Evolutionary conservation across 2,797 vertebrate genomes (phyloP), one percentile per base, ranked within the genome.

Genomic region (Scyliorhinus canicula): DNA sequence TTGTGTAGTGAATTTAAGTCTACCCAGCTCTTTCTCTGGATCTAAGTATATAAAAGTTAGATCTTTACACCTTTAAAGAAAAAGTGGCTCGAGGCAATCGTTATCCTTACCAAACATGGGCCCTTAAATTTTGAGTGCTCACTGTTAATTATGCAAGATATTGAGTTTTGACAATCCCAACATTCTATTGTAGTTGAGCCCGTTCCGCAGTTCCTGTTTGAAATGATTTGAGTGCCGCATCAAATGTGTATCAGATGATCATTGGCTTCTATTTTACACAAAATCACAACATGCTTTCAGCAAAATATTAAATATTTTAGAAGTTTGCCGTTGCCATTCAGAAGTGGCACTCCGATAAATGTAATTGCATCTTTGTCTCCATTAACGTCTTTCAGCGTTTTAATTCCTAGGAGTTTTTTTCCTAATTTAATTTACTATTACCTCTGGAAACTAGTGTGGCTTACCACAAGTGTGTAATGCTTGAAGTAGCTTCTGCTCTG

Each of bases 321-420:
- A 24, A 63, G 57, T 91, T 91, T 91, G n/a, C 88, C 1, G 3
- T 40, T 3, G 19, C 88, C 60, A 65, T 91, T 65, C 88, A 65
- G 65, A 91, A 65, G 60, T 91, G 60, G 60, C 57, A 65, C 88
- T 65, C 88, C 65, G 60, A 91, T 91, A 91, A 65, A 91, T 91
- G 57, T 91, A 91, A 91, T 91, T 91, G 88, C 60, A 63, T 91
- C 88, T 24, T 91, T 63, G 57, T 44, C 88, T 91, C 60, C 88
- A 91, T 91, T 91, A 63, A 91, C n/a, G 21, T 91, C 88, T 28
- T 91, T 44, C 21, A 91, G 88, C 60, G 40, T 91, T 91, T 91
- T 91, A 91, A 91, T 91, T 82, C 88, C 60, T 63, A 28, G 60
- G 57, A 91, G 57, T 44, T 65, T 65, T 63, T 90, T 90, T 86